Evolutionary conservation across 2,888 invertebrate species (phyloP), one percentile per base, ranked within the genome.

Genomic region (Mythimna impura): DNA sequence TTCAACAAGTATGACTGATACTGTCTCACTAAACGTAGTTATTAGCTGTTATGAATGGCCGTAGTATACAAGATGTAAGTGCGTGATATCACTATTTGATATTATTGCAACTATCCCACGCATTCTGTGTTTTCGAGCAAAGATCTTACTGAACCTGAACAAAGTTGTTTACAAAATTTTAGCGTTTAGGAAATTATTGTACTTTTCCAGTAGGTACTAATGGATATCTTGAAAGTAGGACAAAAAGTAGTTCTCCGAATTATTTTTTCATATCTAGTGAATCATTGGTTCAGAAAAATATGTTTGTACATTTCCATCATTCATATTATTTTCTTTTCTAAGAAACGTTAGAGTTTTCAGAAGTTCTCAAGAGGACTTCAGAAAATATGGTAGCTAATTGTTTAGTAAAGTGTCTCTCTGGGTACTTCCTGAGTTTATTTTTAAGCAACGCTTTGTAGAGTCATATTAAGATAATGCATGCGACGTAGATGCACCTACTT

Each of bases 161-260:
- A 7, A 20, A 61, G 55, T 80, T 36, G 76, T 86, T 87, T 82
- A 78, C 70, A 72, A 61, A 85, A 67, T 66, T 67, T 74, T 36
- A 83, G 78, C 82, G 72, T 75, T 81, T 83, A 10, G 76, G 66
- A 66, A 50, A 43, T 14, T 43, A 43, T 14, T 43, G 43, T n/a
- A 50, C 10, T 66, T 65, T 69, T 43, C 3, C n/a, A 68, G 34
- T n/a, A n/a, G n/a, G n/a, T 65, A 22, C 5, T 7, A 34, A 43
- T 52, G 2, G 20, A 54, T 62, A 47, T 66, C 30, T 60, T 67
- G 12, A 47, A 63, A 50, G 14, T 60, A 73, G 60, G 40, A 55
- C 43, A 30, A 66, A 57, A 43, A 47, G 6, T 25, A 9, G 22
- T 43, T 68, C 14, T 20, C 0, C n/a, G n/a, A 30, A 12, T 25